Percentiles rank a stretch among this genome's conserved stretches.
Conservation (phyloP, 2,888 invertebrate species). For the Nomada lathburiana region DNA sequence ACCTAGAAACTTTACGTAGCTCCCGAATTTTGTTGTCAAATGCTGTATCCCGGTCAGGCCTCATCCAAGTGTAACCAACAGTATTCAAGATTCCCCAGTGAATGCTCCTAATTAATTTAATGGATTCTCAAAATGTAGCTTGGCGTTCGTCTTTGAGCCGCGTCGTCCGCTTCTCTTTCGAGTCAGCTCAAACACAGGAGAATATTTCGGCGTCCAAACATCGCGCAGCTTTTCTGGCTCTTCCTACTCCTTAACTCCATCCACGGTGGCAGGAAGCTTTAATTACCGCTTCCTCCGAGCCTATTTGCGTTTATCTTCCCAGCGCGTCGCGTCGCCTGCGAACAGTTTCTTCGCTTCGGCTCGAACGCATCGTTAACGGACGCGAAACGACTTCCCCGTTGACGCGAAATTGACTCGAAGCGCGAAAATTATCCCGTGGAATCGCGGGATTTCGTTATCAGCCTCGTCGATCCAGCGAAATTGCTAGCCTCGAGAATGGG, state of each 20-base stretch:
- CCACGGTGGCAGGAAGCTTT: background rate
- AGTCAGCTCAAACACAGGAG: background rate
- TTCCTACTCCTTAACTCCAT: background rate
- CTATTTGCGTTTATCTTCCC: slow-evolving; percentile 1
- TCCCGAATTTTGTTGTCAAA: no score
- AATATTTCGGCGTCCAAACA: slow-evolving; percentile 6
- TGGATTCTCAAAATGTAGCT: slow-evolving; percentile 9
- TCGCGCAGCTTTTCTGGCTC: background rate
- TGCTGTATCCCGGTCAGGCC: no score
- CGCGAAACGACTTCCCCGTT: background rate
- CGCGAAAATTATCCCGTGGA: slow-evolving; percentile 65
- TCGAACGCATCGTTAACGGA: slow-evolving; percentile 1
- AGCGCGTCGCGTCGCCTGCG: background rate
- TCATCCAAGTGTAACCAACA: background rate
- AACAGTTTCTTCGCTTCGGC: slow-evolving; percentile 1
- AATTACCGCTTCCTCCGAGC: background rate
- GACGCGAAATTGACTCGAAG: slow-evolving; percentile 70
- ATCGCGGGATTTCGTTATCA: slow-evolving; percentile 74
- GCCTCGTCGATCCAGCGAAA: slow-evolving; percentile 73
- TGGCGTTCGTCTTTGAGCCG: background rate
- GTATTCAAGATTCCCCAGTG: background rate
- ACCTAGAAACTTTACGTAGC: no score
- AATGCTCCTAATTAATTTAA: slow-evolving; percentile 41
- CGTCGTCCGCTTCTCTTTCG: background rate
- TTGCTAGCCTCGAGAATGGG: slow-evolving; percentile 57